phyloP scores from a whole-genome alignment of 2,888 invertebrate species.

The Cotesia congregata region DNA sequence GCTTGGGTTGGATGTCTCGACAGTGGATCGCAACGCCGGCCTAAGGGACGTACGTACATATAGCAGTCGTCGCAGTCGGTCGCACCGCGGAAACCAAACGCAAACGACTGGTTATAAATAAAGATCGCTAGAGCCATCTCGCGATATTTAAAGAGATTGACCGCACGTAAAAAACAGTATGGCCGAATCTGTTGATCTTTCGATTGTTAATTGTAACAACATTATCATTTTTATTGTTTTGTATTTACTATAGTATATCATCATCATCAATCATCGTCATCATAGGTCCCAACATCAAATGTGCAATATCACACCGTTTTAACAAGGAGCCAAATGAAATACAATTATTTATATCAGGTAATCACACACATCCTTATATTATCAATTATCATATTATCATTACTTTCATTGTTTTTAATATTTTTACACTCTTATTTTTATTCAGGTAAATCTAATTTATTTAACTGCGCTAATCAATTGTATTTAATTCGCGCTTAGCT shows the following conservation, averaged over 20 bases:
- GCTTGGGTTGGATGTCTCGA: not conserved
- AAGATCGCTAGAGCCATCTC: slow-evolving; percentile 18
- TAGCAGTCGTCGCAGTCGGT: not conserved
- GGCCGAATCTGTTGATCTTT: slow-evolving; percentile 9
- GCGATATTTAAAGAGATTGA: slow-evolving; percentile 17
- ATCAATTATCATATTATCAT: not conserved
- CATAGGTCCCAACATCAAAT: not conserved
- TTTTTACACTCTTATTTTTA: not conserved
- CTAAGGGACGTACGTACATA: not conserved
- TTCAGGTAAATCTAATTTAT: not conserved
- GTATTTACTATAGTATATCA: no score
- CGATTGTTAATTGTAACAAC: no score
- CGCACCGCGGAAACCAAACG: not conserved
- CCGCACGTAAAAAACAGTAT: slow-evolving; percentile 14
- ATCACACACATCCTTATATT: not conserved
- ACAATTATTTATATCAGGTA: not conserved
- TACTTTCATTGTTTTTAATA: not conserved
- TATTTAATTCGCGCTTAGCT: not conserved
- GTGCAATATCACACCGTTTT: not conserved
- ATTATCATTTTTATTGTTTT: no score
- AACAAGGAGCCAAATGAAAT: not conserved
- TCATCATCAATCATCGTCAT: not conserved
- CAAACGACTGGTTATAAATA: slow-evolving; percentile 1
- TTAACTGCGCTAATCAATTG: not conserved
- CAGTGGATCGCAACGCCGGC: not conserved